A percentile compares a stretch with the other conserved stretches of the same genome.
phyloP scores from a whole-genome alignment of 2,888 invertebrate species.

The Epistrophella euchroma region DNA sequence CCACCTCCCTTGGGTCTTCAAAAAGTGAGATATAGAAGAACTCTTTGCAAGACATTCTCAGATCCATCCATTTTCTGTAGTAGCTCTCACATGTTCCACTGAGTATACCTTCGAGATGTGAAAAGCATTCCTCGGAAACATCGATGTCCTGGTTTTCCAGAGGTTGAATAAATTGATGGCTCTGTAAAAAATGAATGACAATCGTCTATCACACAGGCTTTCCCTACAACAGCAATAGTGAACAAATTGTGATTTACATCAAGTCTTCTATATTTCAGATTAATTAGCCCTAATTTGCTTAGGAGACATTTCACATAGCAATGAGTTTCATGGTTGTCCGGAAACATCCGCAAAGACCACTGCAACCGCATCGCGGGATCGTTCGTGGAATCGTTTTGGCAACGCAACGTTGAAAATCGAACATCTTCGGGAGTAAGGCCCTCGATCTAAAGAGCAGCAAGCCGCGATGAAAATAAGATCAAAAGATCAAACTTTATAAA shows the following conservation, averaged over 20 bases:
- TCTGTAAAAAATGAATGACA: conserved; percentile 48
- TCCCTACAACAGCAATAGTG: too few species aligned
- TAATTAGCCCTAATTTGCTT: conserved; percentile 78
- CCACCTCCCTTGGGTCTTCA: conserved; percentile 43
- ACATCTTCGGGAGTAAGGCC: conserved; percentile 74
- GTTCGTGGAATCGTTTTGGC: conserved; percentile 72
- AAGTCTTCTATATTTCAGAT: conserved; percentile 77
- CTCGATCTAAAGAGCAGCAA: conserved; percentile 1
- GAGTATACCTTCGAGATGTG: conserved; percentile 66
- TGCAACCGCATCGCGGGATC: conserved; percentile 57
- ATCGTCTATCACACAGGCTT: too few species aligned
- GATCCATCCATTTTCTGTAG: conserved; percentile 76
- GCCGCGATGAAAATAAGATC: conserved; percentile 28
- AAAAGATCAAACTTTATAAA: conserved; percentile 57
- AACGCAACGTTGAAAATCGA: conserved; percentile 76
- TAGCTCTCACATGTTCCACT: conserved; percentile 77
- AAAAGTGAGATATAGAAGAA: conserved; percentile 62
- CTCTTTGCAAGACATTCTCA: conserved; percentile 50
- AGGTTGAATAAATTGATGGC: conserved; percentile 53
- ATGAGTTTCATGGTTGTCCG: conserved; percentile 78
- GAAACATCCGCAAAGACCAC: conserved; percentile 77
- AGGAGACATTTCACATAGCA: conserved; percentile 79
- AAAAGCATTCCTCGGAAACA: conserved; percentile 51
- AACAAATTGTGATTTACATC: conserved; percentile 76
- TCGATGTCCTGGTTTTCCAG: conserved; percentile 60